Percentiles rank a stretch among this genome's conserved stretches.
phyloP scores from a whole-genome alignment of 2,113 vertebrate species.

The Mionectes macconnelli region DNA sequence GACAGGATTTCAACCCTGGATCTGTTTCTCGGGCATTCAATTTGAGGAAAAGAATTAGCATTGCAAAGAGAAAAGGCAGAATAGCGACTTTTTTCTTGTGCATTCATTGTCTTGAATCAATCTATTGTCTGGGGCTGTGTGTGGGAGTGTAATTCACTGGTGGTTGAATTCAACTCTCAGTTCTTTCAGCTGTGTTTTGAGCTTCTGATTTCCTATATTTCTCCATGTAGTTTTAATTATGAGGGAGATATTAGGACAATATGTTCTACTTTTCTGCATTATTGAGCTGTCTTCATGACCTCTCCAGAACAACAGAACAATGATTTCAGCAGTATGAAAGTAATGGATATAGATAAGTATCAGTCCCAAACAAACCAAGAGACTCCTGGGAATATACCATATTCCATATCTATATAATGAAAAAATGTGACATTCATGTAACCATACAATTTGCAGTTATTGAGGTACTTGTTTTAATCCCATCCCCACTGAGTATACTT shows the following conservation, averaged over 20 bases:
- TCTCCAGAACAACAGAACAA: neutral
- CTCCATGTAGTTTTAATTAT: constrained; percentile 64
- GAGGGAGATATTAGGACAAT: constrained; percentile 26
- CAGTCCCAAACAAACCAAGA: neutral
- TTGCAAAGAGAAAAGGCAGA: constrained; percentile 78
- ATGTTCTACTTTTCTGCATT: constrained; percentile 8
- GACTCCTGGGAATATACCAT: neutral
- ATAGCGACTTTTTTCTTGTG: constrained; percentile 78
- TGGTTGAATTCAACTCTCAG: constrained; percentile 67
- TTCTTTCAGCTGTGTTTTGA: constrained; percentile 81
- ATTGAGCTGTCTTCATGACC: constrained; percentile 2
- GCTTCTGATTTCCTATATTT: constrained; percentile 69
- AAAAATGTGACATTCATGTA: neutral
- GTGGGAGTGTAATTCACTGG: constrained; percentile 72
- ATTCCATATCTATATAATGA: neutral
- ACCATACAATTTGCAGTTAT: neutral
- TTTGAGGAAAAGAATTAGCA: constrained; percentile 74
- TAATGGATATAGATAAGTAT: neutral
- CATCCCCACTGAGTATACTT: neutral
- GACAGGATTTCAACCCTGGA: constrained; percentile 9
- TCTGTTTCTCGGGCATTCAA: constrained; percentile 51
- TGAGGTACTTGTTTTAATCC: neutral
- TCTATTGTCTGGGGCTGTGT: constrained; percentile 77
- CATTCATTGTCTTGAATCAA: constrained; percentile 82
- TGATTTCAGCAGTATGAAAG: neutral